A percentile compares a stretch with the other conserved stretches of the same genome.
These are phyloP conservation scores for Aleiodes sp. DNA, from an alignment of 1,140 invertebrate genomes.

Conservation along the genomic window DNA sequence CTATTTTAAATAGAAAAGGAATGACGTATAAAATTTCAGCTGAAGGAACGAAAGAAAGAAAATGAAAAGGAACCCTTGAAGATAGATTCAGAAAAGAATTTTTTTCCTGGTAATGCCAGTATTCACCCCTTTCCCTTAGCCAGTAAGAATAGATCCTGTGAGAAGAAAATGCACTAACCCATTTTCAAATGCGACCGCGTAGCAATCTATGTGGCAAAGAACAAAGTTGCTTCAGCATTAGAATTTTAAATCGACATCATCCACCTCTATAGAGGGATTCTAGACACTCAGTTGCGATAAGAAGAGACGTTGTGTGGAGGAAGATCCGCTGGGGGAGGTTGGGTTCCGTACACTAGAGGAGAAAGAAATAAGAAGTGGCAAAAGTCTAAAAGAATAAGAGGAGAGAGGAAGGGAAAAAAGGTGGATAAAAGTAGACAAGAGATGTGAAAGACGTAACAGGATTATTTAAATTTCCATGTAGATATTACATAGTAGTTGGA, in stretches of 20 bases:
- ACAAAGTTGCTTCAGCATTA: conserved; percentile 33
- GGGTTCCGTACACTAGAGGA: not conserved
- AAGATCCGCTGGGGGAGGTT: not conserved
- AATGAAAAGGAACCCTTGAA: not conserved
- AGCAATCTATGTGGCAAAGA: conserved; percentile 36
- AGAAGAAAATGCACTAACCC: conserved; percentile 29
- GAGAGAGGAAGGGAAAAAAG: not conserved
- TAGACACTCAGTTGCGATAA: not conserved
- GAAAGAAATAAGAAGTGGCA: not conserved
- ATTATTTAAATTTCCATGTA: conserved; percentile 34
- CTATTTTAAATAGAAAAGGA: not conserved
- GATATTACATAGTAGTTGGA: conserved; percentile 19
- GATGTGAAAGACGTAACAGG: conserved; percentile 3
- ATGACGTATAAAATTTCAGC: not conserved
- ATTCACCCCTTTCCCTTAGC: not conserved
- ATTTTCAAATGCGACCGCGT: conserved; percentile 32
- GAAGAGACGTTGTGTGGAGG: not conserved
- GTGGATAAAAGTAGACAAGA: not conserved
- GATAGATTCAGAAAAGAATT: conserved; percentile 12
- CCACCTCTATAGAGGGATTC: not conserved
- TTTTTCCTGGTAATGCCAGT: conserved; percentile 14
- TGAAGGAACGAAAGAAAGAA: not conserved
- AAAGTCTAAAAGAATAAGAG: not conserved
- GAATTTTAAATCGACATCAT: conserved; percentile 37
- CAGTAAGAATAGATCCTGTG: conserved; percentile 16